Evolutionary conservation across 2,888 invertebrate species (phyloP).

Genomic region (Ganaspis brasiliensis): DNA sequence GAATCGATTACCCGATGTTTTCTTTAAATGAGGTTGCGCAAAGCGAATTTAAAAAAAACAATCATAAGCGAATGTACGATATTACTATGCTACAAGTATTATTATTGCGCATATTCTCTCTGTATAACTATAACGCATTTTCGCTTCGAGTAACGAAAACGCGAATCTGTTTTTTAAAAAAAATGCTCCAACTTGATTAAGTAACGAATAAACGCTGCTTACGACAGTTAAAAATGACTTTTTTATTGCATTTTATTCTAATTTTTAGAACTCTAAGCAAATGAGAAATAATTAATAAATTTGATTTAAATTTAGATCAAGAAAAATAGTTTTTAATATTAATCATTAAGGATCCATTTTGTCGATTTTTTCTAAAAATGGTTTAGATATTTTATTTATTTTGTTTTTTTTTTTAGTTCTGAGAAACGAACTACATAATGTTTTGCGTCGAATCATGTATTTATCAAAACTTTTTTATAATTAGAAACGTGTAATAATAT

Average conservation of each 20-base stretch:
- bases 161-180: conserved; percentile 68
- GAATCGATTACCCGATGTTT: conserved; percentile 27
- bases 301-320: no score
- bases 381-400: no score
- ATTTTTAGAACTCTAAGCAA: no score
- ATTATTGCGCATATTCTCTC: conserved; percentile 40
- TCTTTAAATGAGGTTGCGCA: conserved; percentile 37
- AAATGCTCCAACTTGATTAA: conserved; percentile 66
- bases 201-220: conserved; percentile 76
- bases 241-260: conserved; percentile 8
- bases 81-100: conserved; percentile 35
- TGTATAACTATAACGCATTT: conserved; percentile 66
- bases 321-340: no score
- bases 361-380: no score
- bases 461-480: no score
- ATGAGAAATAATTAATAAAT: no score
- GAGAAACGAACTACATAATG: no score
- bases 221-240: conserved; percentile 67
- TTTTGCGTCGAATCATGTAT: no score
- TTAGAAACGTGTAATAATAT: no score
- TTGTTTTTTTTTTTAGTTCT: no score
- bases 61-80: conserved; percentile 41
- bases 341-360: no score
- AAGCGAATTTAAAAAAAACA: conserved; percentile 41
- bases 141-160: conserved; percentile 63